These are phyloP conservation scores for Pammene fasciana DNA, from an alignment of 2,888 invertebrate genomes.

Conservation along the genomic window DNA sequence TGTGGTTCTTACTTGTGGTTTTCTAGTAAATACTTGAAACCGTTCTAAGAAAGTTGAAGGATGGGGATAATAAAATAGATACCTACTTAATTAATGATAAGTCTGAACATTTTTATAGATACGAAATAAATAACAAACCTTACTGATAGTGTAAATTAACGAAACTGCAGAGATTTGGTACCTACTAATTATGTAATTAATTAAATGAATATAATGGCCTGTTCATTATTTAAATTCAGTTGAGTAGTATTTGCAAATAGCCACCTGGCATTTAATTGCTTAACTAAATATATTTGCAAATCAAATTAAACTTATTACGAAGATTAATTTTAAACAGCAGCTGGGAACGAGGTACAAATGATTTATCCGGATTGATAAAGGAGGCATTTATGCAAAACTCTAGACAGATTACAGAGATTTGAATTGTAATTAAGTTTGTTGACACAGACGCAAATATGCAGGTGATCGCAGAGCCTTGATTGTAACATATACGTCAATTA, in stretches of 20 bases:
- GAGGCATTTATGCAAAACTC: constrained; percentile 56
- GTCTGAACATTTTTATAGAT: not conserved
- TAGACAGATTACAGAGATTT: constrained; percentile 49
- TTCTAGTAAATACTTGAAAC: not conserved
- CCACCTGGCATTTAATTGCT: constrained; percentile 9
- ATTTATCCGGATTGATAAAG: constrained; percentile 66
- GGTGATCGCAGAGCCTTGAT: not conserved
- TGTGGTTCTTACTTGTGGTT: constrained; percentile 14
- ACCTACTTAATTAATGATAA: too few species aligned
- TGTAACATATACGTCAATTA: constrained; percentile 18
- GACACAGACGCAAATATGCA: constrained; percentile 19
- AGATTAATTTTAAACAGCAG: constrained; percentile 65
- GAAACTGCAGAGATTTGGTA: too few species aligned
- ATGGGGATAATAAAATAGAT: not conserved
- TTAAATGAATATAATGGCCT: not conserved
- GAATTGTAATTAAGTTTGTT: constrained; percentile 50
- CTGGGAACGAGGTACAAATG: constrained; percentile 60
- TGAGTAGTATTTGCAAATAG: not conserved
- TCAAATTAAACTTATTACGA: constrained; percentile 64
- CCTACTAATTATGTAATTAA: too few species aligned
- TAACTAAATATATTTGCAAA: constrained; percentile 67
- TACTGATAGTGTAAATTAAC: too few species aligned
- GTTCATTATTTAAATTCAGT: not conserved
- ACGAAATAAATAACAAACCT: not conserved
- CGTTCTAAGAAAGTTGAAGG: not conserved